Base-by-base conservation (phyloP, 2,888 invertebrate species). In the Spodoptera exigua region DNA sequence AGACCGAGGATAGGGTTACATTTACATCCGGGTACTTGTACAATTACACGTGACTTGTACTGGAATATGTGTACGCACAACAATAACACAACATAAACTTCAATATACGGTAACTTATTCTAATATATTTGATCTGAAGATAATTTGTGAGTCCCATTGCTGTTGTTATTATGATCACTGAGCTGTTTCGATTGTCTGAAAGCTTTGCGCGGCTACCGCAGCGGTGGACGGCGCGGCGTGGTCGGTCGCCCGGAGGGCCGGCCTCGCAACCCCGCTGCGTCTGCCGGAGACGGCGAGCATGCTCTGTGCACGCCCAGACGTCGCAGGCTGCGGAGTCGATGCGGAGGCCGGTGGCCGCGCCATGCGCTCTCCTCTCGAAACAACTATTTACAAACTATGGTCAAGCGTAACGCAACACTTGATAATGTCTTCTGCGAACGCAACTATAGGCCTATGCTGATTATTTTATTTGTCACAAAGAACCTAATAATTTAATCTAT, bases 361-460 rank as follows among this genome's bases (percentile, higher is more conserved):
- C 75, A 63, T 64, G 68, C 70, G 75, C 71, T 73, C 70, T 56
- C 76, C 77, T 70, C 78, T 76, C 72, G 53, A 75, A 78, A 77
- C 66, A 78, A 79, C 80, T 83, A 82, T 84, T 80, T 77, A 69
- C 41, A 63, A 69, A 60, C 80, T 82, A 81, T 74, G 72, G 74
- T 75, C 68, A 82, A 83, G 84, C 84, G 74, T 74, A 81, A 83
- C 27, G 84, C 83, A 77, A 79, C 80, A 79, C 61, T 65, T 78
- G 72, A 69, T 74, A 64, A 71, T 70, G 73, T 80, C 69, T 72
- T 71, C 71, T 78, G 73, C 76, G 70, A 73, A 74, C 74, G 74
- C 74, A 80, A 78, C 77, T 83, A 79, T 88, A 89, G 86, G 87
- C 87, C 87, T 89, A 88, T 86, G 85, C 71, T 81, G 74, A 74